phyloP scores from a whole-genome alignment of 2,888 invertebrate species.

The Pedicia rivosa region DNA sequence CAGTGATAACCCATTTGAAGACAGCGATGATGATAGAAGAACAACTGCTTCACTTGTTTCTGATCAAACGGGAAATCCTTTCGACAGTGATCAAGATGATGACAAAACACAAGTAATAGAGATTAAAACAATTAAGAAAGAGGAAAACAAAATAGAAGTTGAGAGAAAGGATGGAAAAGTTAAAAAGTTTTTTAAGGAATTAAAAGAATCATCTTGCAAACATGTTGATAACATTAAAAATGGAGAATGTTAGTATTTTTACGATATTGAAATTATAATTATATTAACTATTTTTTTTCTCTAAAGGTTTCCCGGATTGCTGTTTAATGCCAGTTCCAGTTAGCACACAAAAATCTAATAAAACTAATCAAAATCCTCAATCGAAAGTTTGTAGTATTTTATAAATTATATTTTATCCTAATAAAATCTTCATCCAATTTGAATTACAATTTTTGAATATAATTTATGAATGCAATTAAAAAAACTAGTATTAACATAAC shows the following conservation, averaged over 20 bases:
- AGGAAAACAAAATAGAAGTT: slow-evolving; percentile 1
- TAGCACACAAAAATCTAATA: neutral
- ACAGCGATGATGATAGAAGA: slow-evolving; percentile 7
- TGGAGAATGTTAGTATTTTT: neutral
- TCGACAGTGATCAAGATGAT: slow-evolving; percentile 8
- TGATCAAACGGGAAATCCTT: slow-evolving; percentile 7
- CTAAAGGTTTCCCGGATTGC: neutral
- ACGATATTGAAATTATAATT: no score
- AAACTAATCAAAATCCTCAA: no score
- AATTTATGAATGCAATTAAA: neutral
- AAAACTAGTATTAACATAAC: no score
- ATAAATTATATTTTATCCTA: neutral
- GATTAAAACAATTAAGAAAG: neutral
- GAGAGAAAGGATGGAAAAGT: slow-evolving; percentile 3
- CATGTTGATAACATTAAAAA: slow-evolving; percentile 6
- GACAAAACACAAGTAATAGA: slow-evolving; percentile 1
- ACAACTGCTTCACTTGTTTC: slow-evolving; percentile 8
- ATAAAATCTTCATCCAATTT: neutral
- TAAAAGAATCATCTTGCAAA: slow-evolving; percentile 7
- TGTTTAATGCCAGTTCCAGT: neutral
- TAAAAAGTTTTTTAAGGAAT: slow-evolving; percentile 6
- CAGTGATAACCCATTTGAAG: slow-evolving; percentile 6
- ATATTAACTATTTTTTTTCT: neutral
- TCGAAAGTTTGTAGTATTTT: slow-evolving; percentile 7
- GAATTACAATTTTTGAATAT: no score